These are phyloP conservation scores for Proterorhinus semilunaris DNA, from an alignment of 2,113 vertebrate species.

Conservation along the genomic window DNA sequence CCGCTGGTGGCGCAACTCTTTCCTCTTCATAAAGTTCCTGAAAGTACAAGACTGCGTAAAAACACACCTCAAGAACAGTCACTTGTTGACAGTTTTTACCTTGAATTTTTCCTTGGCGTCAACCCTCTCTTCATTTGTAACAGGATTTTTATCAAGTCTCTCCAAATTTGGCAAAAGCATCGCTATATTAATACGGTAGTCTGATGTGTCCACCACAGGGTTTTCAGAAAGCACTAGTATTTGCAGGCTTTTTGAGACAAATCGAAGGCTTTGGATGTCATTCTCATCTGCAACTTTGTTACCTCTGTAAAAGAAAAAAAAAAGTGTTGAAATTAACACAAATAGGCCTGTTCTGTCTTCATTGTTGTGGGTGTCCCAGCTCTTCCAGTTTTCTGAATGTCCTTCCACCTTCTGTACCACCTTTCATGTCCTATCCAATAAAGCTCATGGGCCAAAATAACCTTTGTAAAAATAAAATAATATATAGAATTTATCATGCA, in stretches of 20 bases:
- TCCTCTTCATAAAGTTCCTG: constrained; percentile 63
- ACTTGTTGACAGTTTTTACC: constrained; percentile 40
- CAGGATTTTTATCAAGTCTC: constrained; percentile 83
- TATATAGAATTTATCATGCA: background rate
- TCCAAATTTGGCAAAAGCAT: constrained; percentile 75
- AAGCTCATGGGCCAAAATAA: too few relatives aligned
- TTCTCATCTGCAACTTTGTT: constrained; percentile 62
- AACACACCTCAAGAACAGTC: background rate
- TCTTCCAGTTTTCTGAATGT: too few relatives aligned
- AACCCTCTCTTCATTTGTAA: constrained; percentile 77
- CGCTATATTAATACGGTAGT: constrained; percentile 80
- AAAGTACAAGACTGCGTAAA: constrained; percentile 38
- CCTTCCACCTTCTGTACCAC: too few relatives aligned
- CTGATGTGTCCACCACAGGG: constrained; percentile 70
- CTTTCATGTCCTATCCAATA: too few relatives aligned
- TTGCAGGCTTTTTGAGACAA: constrained; percentile 72
- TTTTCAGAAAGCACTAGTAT: constrained; percentile 84
- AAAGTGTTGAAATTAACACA: background rate
- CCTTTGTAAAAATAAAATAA: too few relatives aligned
- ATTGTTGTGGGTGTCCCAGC: too few relatives aligned
- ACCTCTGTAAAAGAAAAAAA: constrained; percentile 51
- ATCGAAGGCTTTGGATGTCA: constrained; percentile 42
- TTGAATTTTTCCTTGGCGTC: constrained; percentile 69
- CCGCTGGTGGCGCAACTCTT: constrained; percentile 21
- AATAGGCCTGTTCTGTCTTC: too few relatives aligned